Evolutionary conservation across 2,888 invertebrate genomes (phyloP), one percentile per base, ranked within the genome.

Genomic region (Selenia dentaria): DNA sequence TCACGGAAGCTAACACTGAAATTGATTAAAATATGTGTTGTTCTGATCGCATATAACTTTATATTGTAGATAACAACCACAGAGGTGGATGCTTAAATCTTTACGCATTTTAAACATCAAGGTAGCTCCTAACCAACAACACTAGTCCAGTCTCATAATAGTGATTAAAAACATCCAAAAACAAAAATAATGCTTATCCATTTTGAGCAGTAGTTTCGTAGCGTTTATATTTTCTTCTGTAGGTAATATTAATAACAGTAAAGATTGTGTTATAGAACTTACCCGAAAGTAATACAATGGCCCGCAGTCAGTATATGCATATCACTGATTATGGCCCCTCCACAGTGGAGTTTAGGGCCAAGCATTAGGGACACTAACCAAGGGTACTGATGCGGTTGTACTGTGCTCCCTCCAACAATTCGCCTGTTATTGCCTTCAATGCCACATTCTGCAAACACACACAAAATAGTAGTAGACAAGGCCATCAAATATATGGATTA

Each of bases 251-350:
- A 16, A 16, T n/a, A n/a, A n/a, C n/a, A n/a, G n/a, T n/a, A n/a
- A n/a, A n/a, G n/a, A n/a, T n/a, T n/a, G n/a, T n/a, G n/a, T n/a
- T n/a, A n/a, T n/a, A n/a, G 20, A 12, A 43, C 67, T 50, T 50
- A 92, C 93, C 92, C 90, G 67, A 89, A 90, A 22, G 89, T 86
- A 3, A 92, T 84, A 54, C 93, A 93, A 70, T 93, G 93, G 1
- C 92, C 93, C 6, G 93, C 93, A 0, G 92, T 92, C 1, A 93
- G 74, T 12, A 93, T 64, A 48, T 93, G 92, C 27, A 70, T 63
- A 54, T 92, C 83, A 1, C 92, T 92, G 49, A 93, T 92, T 43
- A 93, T 79, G 2, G 92, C 88, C n/a, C 92, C 93, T 1, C 92
- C 92, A 39, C 93, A 93, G 49, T 91, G 91, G 16, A 92, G 68